Evolutionary conservation across 2,797 vertebrate genomes (phyloP).

Genomic region (Peromyscus aztecus): DNA sequence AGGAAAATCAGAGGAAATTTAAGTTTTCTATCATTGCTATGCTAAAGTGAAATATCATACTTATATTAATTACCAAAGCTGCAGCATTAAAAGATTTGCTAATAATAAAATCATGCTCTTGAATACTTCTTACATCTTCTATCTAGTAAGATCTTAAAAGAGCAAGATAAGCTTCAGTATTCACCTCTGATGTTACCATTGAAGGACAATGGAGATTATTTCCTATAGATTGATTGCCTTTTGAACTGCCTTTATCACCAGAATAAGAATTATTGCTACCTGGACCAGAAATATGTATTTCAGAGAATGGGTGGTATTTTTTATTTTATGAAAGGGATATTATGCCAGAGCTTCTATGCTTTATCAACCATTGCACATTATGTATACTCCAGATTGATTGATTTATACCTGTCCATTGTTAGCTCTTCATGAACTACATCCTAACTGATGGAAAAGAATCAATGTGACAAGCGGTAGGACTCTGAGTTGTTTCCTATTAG

Average conservation of each 20-base stretch:
- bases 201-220: conserved; percentile 19
- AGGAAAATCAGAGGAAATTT: conserved; percentile 27
- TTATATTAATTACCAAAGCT: background rate
- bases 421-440: background rate
- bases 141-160: conserved; percentile 14
- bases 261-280: background rate
- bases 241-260: background rate
- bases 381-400: background rate
- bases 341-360: background rate
- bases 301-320: conserved; percentile 7
- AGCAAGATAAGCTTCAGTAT: conserved; percentile 22
- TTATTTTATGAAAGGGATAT: conserved; percentile 7
- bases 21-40: conserved; percentile 40
- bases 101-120: conserved; percentile 19
- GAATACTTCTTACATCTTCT: background rate
- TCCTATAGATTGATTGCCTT: background rate
- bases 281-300: background rate
- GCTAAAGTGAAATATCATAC: conserved; percentile 6
- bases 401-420: conserved; percentile 24
- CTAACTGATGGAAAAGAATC: background rate
- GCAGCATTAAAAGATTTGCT: background rate
- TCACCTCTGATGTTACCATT: conserved; percentile 17
- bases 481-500: conserved; percentile 21
- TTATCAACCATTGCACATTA: background rate
- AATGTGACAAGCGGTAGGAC: background rate